phyloP scores from a whole-genome alignment of 2,113 vertebrate genomes.

The Spermophilus dauricus region DNA sequence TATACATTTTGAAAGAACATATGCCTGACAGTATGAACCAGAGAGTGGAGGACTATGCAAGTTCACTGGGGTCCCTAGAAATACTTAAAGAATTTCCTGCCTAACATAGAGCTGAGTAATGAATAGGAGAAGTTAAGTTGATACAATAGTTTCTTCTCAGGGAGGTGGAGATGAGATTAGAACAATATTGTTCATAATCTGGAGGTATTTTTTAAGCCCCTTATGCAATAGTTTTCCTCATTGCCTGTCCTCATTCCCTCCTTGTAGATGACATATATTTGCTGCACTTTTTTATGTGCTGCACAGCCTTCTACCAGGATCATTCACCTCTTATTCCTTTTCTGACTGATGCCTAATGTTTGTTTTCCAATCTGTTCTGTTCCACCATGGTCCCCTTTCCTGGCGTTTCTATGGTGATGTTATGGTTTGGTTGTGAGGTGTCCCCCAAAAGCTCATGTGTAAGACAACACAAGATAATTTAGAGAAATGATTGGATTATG shows the following conservation, averaged over 20 bases:
- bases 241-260: neutral
- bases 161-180: neutral
- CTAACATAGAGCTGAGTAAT: neutral
- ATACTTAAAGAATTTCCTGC: neutral
- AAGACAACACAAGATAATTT: too few relatives aligned
- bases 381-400: neutral
- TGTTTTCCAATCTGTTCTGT: neutral
- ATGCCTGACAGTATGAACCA: neutral
- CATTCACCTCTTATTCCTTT: neutral
- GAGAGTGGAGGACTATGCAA: neutral
- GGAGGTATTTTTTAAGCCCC: neutral
- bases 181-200: neutral
- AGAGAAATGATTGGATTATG: too few relatives aligned
- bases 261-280: neutral
- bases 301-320: neutral
- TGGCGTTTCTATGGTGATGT: neutral
- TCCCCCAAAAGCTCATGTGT: too few relatives aligned
- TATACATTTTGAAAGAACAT: neutral
- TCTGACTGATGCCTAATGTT: neutral
- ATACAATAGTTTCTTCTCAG: neutral
- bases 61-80: neutral
- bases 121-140: neutral
- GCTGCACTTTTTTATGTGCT: neutral
- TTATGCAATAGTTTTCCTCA: neutral
- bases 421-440: too few relatives aligned